These are phyloP conservation scores for Halictus rubicundus DNA, from an alignment of 1,140 invertebrate species.

Conservation along the genomic window DNA sequence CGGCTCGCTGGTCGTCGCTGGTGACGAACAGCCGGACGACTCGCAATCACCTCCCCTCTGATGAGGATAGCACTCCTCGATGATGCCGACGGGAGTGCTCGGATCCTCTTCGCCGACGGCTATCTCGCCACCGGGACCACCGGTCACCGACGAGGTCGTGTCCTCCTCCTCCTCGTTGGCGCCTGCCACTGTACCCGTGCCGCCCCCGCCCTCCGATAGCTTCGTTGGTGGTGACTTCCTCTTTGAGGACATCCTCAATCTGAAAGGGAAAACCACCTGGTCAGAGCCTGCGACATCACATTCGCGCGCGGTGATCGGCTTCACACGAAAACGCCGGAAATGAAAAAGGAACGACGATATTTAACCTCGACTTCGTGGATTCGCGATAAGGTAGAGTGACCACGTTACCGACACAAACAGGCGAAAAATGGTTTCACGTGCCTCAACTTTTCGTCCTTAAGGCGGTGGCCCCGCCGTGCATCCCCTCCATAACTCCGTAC, in stretches of 20 bases:
- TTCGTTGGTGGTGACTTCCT: conserved; percentile 95
- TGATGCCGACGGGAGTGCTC: conserved; percentile 65
- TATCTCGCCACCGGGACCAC: conserved; percentile 56
- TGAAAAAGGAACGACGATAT: too few species aligned
- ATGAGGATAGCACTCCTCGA: conserved; percentile 73
- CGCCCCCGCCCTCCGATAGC: conserved; percentile 89
- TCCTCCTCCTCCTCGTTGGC: conserved; percentile 84
- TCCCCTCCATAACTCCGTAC: too few species aligned
- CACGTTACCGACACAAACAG: too few species aligned
- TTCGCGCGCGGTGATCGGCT: too few species aligned
- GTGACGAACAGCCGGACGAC: conserved; percentile 78
- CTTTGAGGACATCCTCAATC: conserved; percentile 95
- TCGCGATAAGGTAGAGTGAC: too few species aligned
- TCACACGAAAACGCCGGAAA: too few species aligned
- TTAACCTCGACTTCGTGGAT: too few species aligned
- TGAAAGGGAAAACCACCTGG: conserved; percentile 78
- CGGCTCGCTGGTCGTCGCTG: conserved; percentile 76
- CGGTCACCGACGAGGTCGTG: conserved; percentile 79
- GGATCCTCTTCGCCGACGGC: conserved; percentile 67
- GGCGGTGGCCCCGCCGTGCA: too few species aligned
- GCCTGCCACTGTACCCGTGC: conserved; percentile 79
- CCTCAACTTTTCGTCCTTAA: too few species aligned
- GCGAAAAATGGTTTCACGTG: too few species aligned
- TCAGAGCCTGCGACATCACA: conserved; percentile 38
- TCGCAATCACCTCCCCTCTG: conserved; percentile 66